phyloP scores from a whole-genome alignment of 2,113 vertebrate genomes.

The Paramisgurnus dabryanus region DNA sequence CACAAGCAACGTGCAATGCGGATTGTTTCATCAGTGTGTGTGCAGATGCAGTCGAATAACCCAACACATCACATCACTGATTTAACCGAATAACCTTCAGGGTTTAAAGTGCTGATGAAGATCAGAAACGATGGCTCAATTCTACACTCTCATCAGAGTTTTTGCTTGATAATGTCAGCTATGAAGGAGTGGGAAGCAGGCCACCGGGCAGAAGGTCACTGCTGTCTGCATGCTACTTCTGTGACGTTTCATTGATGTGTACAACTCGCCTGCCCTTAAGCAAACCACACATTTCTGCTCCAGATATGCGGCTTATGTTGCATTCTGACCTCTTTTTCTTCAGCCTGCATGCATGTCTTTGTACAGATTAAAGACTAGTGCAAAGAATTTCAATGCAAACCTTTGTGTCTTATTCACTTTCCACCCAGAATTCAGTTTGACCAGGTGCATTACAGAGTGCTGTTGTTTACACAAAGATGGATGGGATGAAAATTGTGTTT shows the following conservation, averaged over 20 bases:
- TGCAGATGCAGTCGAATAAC: no score
- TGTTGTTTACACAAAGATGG: no score
- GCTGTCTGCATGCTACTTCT: neutral
- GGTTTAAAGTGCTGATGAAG: neutral
- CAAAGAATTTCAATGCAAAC: no score
- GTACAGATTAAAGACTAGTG: no score
- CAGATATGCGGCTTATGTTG: neutral
- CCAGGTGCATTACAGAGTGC: no score
- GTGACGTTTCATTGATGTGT: slow-evolving; percentile 7
- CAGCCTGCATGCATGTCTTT: no score
- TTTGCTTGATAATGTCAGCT: neutral
- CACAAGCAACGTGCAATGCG: neutral
- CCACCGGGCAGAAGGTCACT: neutral
- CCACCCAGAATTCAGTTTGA: no score
- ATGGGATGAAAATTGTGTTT: no score
- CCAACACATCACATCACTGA: neutral
- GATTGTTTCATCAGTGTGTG: no score
- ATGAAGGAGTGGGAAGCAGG: neutral
- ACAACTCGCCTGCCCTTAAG: neutral
- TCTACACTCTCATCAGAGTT: neutral
- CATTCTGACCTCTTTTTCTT: neutral
- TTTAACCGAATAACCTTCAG: neutral
- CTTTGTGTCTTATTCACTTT: no score
- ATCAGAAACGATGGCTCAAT: neutral
- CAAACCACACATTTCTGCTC: slow-evolving; percentile 20